Conservation (phyloP, 2,888 invertebrate species). For the Eucriotettix oculatus region DNA sequence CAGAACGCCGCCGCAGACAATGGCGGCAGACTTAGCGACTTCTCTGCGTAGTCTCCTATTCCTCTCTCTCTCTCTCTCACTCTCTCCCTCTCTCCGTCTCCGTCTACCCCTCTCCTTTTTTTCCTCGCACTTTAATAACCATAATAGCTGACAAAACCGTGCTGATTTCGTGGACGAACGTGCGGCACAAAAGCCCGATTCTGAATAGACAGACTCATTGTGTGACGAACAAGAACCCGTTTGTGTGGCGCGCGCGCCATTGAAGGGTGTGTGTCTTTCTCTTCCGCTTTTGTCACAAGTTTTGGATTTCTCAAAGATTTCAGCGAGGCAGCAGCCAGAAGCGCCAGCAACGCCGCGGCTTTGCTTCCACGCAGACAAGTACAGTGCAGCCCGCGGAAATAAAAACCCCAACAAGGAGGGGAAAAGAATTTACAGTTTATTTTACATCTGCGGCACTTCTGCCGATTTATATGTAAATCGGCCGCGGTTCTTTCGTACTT, state of each 20-base stretch:
- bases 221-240: conserved; percentile 9
- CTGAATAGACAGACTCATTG: conserved; percentile 12
- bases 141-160: conserved; percentile 14
- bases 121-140: conserved; percentile 13
- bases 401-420: too few species aligned
- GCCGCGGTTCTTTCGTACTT: too few species aligned
- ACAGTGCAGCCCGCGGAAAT: too few species aligned
- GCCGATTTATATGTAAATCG: too few species aligned
- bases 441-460: too few species aligned
- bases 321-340: too few species aligned
- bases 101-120: conserved; percentile 4
- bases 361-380: too few species aligned
- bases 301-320: background rate
- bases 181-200: conserved; percentile 11
- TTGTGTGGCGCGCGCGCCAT: background rate
- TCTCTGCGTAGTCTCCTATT: background rate
- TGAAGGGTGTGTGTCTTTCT: background rate
- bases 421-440: too few species aligned
- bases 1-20: conserved; percentile 7
- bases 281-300: background rate
- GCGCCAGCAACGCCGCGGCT: too few species aligned
- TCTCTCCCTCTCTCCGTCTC: background rate
- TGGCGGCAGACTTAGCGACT: conserved; percentile 7
- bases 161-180: conserved; percentile 12
- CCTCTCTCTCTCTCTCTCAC: background rate